Base-by-base conservation (phyloP, 2,113 vertebrate species). In the Syrmaticus mikado region DNA sequence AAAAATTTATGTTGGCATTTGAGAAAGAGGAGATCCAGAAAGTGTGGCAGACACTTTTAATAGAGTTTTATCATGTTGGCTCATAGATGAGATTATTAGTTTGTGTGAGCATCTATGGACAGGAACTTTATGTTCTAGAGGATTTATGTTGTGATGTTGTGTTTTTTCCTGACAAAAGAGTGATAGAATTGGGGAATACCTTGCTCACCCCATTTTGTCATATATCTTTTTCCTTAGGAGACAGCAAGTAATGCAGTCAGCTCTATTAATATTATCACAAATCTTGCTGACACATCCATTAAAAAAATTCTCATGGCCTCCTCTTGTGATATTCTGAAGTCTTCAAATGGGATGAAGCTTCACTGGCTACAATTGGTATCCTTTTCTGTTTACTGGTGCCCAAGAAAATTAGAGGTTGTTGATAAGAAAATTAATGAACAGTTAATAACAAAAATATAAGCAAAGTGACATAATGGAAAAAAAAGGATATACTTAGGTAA, bases 1-100 rank as follows among this genome's bases (percentile, higher is more conserved):
- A 38, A 66, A 27, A 48, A 13, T 3, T 1, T 68, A 11, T 4
- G 6, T 19, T 43, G 13, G 8, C 32, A n/a, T 73, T 87, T 87
- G n/a, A 55, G 52, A 68, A 57, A 64, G 3, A 2, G 3, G 6
- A 72, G 11, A 6, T 45, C 11, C 13, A 60, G n/a, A 55, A 64
- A n/a, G 0, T 7, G 2, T 43, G 4, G 2, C 6, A 8, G 52
- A 40, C 8, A 10, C 19, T 55, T 75, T 8, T 1, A 64, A 13
- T 0, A 10, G 46, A 46, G 9, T 25, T n/a, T 32, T 28, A 68
- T n/a, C 6, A 8, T 25, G 15, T 14, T 68, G 17, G 34, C 11
- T 87, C 55, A 57, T 52, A 64, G 13, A 16, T 67, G 57, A 91
- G 8, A 28, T 40, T 53, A 43, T 30, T 60, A 9, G 13, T 30